Evolutionary conservation across 1,140 invertebrate genomes (phyloP).

Genomic region (Penaeus vannamei): DNA sequence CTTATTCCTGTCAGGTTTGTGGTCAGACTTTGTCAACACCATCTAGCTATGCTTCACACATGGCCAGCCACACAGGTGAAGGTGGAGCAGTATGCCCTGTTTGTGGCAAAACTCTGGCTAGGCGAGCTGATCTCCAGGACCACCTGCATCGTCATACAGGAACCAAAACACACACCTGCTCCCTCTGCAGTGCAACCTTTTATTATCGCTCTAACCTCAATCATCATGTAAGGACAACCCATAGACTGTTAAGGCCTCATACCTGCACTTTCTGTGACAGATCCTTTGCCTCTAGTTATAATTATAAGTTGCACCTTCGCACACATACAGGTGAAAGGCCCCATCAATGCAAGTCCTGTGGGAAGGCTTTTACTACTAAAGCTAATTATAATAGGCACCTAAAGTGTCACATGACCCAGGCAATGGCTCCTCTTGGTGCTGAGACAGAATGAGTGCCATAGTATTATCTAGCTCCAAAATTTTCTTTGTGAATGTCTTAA

Average conservation of each 20-base stretch:
- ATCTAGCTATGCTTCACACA: constrained; percentile 34
- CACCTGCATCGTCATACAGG: constrained; percentile 63
- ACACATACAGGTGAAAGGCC: constrained; percentile 94
- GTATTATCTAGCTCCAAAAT: background rate
- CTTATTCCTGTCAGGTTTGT: constrained; percentile 51
- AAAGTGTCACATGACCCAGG: constrained; percentile 65
- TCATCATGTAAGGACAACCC: constrained; percentile 49
- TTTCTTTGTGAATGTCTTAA: background rate
- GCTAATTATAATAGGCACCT: constrained; percentile 63
- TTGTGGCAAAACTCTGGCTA: constrained; percentile 60
- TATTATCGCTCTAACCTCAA: constrained; percentile 64
- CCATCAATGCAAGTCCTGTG: constrained; percentile 90
- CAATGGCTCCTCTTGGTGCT: constrained; percentile 43
- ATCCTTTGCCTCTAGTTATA: constrained; percentile 92
- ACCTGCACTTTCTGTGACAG: constrained; percentile 88
- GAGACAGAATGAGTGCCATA: constrained; percentile 17
- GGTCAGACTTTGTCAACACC: constrained; percentile 32
- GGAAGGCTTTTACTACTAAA: constrained; percentile 85
- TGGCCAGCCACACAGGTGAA: constrained; percentile 37
- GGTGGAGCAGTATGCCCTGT: constrained; percentile 50
- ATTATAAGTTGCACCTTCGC: constrained; percentile 90
- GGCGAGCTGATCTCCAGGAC: constrained; percentile 52
- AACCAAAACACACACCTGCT: constrained; percentile 55
- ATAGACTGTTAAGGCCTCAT: constrained; percentile 43
- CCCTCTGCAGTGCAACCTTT: constrained; percentile 51